Evolutionary conservation across 2,113 vertebrate genomes (phyloP).

Genomic region (Geococcyx californianus): DNA sequence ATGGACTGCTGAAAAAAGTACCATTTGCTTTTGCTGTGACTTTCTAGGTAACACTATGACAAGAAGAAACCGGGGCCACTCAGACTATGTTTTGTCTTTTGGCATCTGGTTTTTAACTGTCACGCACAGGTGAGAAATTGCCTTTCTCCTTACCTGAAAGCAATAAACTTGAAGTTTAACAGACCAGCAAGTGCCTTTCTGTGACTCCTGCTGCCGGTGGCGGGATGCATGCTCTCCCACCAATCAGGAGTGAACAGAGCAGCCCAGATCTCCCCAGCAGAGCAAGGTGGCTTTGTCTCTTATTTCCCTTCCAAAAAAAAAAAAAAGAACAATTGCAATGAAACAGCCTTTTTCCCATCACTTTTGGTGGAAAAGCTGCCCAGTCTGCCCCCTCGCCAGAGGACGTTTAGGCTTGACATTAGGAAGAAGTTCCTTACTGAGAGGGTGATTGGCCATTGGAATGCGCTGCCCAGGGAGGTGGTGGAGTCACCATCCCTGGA

Average conservation of each 20-base stretch:
- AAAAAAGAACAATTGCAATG: neutral
- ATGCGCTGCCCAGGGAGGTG: no score
- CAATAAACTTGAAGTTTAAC: constrained; percentile 20
- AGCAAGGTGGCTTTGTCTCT: neutral
- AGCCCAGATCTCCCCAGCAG: neutral
- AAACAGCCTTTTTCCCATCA: neutral
- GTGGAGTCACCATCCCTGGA: no score
- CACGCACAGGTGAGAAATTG: neutral
- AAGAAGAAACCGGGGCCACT: neutral
- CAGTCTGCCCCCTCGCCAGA: no score
- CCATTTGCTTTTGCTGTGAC: neutral
- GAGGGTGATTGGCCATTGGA: no score
- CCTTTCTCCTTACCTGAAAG: neutral
- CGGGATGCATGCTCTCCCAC: neutral
- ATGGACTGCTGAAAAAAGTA: neutral
- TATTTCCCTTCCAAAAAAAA: neutral
- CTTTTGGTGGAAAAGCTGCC: neutral
- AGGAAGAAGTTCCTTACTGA: no score
- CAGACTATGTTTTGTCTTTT: neutral
- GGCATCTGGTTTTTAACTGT: neutral
- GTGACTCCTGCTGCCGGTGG: neutral
- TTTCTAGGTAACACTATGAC: neutral
- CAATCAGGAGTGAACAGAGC: neutral
- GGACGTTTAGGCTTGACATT: no score
- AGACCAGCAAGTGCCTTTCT: neutral